Evolutionary conservation across 2,888 invertebrate species (phyloP).

Genomic region (Limnephilus lunatus): DNA sequence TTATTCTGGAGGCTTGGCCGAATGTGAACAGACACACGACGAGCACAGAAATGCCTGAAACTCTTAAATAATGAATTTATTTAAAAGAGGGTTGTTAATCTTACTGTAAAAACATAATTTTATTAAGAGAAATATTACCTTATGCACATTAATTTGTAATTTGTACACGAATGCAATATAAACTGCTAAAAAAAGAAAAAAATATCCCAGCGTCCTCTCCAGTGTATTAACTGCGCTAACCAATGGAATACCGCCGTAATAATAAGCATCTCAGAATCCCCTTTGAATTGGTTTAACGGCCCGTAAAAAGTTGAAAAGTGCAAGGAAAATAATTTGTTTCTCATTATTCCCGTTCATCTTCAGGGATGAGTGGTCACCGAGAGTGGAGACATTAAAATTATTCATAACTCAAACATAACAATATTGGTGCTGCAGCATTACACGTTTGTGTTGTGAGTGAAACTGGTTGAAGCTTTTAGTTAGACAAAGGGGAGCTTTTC

Average conservation of each 20-base stretch:
- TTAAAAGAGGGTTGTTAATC: no score
- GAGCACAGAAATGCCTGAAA: no score
- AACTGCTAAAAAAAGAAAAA: no score
- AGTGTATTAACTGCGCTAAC: neutral
- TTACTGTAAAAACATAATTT: no score
- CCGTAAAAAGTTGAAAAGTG: constrained; percentile 63
- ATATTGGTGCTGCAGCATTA: neutral
- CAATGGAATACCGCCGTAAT: neutral
- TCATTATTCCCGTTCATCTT: constrained; percentile 57
- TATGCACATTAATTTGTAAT: no score
- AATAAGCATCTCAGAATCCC: constrained; percentile 51
- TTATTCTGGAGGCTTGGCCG: no score
- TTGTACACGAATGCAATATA: no score
- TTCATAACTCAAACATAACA: neutral
- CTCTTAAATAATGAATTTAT: no score
- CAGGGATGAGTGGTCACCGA: neutral
- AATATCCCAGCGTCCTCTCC: neutral
- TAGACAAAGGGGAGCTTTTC: neutral
- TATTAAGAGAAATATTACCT: no score
- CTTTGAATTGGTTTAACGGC: constrained; percentile 60
- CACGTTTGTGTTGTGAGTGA: neutral
- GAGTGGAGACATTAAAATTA: neutral
- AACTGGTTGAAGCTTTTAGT: neutral
- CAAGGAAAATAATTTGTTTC: constrained; percentile 63
- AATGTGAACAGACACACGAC: no score